Conservation (phyloP, 1,140 invertebrate genomes). For the Paraescarpia echinospica region DNA sequence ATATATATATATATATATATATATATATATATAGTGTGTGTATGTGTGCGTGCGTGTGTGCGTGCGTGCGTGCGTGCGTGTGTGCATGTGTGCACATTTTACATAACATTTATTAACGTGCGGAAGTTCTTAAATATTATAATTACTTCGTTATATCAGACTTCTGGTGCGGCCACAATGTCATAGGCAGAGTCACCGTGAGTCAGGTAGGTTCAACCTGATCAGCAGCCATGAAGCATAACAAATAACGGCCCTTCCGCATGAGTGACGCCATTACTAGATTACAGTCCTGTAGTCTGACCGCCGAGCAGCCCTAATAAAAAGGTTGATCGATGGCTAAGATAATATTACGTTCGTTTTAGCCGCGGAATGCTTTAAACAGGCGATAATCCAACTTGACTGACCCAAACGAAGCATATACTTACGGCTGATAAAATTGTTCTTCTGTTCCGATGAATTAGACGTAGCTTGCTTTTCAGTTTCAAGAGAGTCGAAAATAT, state of each 20-base stretch:
- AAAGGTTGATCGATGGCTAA: neutral
- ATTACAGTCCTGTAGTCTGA: neutral
- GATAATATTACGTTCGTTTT: neutral
- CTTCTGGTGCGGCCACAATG: neutral
- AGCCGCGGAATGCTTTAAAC: neutral
- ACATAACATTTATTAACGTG: neutral
- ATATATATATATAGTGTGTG: too few relatives aligned
- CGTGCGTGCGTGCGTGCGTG: neutral
- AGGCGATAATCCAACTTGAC: neutral
- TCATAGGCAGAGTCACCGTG: neutral
- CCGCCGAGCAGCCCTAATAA: neutral
- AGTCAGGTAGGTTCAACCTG: neutral
- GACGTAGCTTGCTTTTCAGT: too few relatives aligned
- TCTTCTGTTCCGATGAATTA: too few relatives aligned
- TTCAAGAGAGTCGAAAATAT: too few relatives aligned
- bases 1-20: neutral
- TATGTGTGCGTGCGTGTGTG: neutral
- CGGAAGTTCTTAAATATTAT: neutral
- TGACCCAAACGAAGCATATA: neutral
- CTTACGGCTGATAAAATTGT: neutral
- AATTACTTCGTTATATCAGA: too few relatives aligned
- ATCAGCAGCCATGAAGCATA: neutral
- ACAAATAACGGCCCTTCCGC: neutral
- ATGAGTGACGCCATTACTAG: neutral
- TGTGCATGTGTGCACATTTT: neutral